These are phyloP conservation scores for Scaptomyza pallida DNA, from an alignment of 1,140 invertebrate species.

Conservation along the genomic window DNA sequence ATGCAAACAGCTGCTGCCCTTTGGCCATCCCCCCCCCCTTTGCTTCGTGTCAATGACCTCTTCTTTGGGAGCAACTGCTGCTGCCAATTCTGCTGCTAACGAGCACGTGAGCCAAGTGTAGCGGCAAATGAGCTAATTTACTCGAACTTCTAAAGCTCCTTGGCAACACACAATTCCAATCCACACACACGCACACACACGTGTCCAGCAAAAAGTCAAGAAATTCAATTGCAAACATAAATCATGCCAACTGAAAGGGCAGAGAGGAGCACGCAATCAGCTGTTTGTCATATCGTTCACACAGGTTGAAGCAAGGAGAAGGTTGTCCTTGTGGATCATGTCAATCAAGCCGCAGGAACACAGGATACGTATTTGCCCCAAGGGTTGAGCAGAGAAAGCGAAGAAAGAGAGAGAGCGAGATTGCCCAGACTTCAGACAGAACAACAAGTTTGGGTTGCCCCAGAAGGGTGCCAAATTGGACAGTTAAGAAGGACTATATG, in stretches of 20 bases:
- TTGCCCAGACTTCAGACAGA: slow-evolving; percentile 20
- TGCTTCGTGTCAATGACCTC: slow-evolving; percentile 65
- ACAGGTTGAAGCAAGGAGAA: slow-evolving; percentile 31
- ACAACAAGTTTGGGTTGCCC: slow-evolving; percentile 4
- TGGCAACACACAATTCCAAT: slow-evolving; percentile 19
- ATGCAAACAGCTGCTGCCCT: slow-evolving; percentile 73
- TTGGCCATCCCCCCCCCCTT: slow-evolving; percentile 1
- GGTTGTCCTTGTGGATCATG: slow-evolving; percentile 27
- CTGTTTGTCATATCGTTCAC: slow-evolving; percentile 65
- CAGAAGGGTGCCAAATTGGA: not conserved
- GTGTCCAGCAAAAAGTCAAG: slow-evolving; percentile 70
- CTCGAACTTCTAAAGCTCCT: slow-evolving; percentile 33
- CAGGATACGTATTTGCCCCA: slow-evolving; percentile 2
- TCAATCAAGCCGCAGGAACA: slow-evolving; percentile 48
- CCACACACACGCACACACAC: no score
- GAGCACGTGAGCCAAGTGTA: slow-evolving; percentile 78
- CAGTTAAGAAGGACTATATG: not conserved
- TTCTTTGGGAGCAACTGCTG: slow-evolving; percentile 2
- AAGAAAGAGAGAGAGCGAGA: no score
- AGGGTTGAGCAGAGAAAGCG: no score
- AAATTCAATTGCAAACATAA: slow-evolving; percentile 78
- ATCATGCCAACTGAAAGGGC: slow-evolving; percentile 62
- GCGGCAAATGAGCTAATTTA: slow-evolving; percentile 79
- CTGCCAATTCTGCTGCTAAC: slow-evolving; percentile 66
- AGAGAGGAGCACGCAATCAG: slow-evolving; percentile 75